Conservation (phyloP, 2,888 invertebrate species). For the Tetramorium bicarinatum region DNA sequence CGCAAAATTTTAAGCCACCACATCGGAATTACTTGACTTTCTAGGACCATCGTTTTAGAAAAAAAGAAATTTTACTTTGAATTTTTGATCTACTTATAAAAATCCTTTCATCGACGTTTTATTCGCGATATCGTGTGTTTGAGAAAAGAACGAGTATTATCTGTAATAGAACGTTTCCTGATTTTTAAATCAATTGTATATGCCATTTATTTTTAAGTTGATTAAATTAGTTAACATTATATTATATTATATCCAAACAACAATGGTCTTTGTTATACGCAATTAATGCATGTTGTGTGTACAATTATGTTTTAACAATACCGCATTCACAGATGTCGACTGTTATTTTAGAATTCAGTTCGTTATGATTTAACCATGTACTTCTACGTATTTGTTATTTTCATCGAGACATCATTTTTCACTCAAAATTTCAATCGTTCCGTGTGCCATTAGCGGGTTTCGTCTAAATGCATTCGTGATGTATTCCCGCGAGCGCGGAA, state of each 20-base stretch:
- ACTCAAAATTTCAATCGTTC: neutral
- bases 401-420: neutral
- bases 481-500: neutral
- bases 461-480: neutral
- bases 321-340: neutral
- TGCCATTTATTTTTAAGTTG: neutral
- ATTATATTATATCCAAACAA: neutral
- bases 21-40: conserved; percentile 13
- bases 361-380: neutral
- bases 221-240: conserved; percentile 1
- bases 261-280: neutral
- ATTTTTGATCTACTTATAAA: neutral
- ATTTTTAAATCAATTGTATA: neutral
- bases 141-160: neutral
- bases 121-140: neutral
- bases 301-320: conserved; percentile 10
- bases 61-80: conserved; percentile 5
- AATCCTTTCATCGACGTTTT: neutral
- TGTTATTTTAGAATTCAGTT: conserved; percentile 1
- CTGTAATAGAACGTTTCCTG: neutral
- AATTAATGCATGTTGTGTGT: neutral
- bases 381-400: neutral
- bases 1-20: conserved; percentile 13
- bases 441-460: neutral
- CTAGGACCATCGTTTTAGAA: neutral